Base-by-base conservation (phyloP, 2,888 invertebrate genomes). In the Orchesellides sinensis region DNA sequence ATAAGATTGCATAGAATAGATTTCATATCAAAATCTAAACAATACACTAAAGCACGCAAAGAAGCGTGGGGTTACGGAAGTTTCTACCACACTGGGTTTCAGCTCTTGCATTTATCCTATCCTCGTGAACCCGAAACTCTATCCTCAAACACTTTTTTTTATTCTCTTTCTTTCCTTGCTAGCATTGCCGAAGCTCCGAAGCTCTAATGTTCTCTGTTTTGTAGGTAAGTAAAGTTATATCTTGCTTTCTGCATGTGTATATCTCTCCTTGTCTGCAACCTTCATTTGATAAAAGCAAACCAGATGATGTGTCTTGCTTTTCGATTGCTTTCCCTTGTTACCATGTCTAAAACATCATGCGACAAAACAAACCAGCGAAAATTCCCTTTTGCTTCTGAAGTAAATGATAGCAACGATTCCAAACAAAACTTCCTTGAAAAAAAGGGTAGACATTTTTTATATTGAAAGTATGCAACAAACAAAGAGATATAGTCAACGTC, bases 241-340 rank as follows among this genome's bases (percentile, higher is more conserved):
- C 10, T 40, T 10, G 40, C 4, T 40, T 40, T 40, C n/a, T 19
- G 21, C n/a, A 54, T 14, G 25, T 69, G 35, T 69, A 35, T 29
- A 19, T 66, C 47, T 72, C 45, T 56, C 72, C 72, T 72, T 56
- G 72, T 72, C 59, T 72, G 56, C 56, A 72, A 72, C 72, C 72
- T 72, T 72, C 72, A 23, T 40, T 59, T 59, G 25, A 40, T 59
- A 59, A 29, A 21, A n/a, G n/a, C n/a, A n/a, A n/a, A n/a, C 54
- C 72, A 59, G 59, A 70, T 70, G 56, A 70, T 70, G 49, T 23
- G n/a, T 19, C 52, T 68, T 32, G 6, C 19, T 25, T 27, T 27
- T 25, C 2, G 59, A 10, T 45, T 6, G 59, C 45, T 72, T 72
- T 72, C 59, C 72, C 45, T 59, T 72, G 59, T 72, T 72, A 59